Conservation (phyloP, 2,113 vertebrate genomes). For the Platanista minor region DNA sequence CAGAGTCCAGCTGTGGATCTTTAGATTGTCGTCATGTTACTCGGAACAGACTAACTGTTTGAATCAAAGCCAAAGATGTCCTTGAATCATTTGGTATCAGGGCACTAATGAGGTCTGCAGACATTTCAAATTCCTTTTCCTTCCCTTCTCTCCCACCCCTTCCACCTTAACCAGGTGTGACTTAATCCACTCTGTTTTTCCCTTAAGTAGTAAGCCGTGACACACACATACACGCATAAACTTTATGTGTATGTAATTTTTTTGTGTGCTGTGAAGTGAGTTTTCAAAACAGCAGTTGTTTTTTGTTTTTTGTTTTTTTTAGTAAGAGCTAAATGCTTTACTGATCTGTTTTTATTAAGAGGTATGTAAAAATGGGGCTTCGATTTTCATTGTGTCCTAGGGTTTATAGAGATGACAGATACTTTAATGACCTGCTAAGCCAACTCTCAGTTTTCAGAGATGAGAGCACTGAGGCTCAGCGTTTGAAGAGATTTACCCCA, state of each 20-base stretch:
- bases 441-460: not conserved
- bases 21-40: constrained; percentile 62
- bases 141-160: constrained; percentile 52
- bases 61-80: constrained; percentile 78
- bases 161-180: constrained; percentile 77
- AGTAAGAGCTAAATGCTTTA: constrained; percentile 37
- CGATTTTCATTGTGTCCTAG: not conserved
- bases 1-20: constrained; percentile 61
- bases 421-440: not conserved
- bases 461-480: not conserved
- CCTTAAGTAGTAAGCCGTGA: constrained; percentile 68
- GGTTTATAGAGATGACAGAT: not conserved
- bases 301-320: no score
- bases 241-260: constrained; percentile 47
- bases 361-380: not conserved
- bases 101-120: constrained; percentile 83
- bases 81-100: constrained; percentile 80
- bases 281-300: constrained; percentile 58
- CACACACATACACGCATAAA: not conserved
- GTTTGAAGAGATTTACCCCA: not conserved
- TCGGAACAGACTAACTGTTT: constrained; percentile 75
- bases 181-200: constrained; percentile 80
- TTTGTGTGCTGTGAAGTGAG: constrained; percentile 48
- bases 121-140: constrained; percentile 73
- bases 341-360: constrained; percentile 38